A percentile compares a stretch with the other conserved stretches of the same genome.
Evolutionary conservation across 2,797 vertebrate species (phyloP).

Genomic region (Tiaroga cobitis): DNA sequence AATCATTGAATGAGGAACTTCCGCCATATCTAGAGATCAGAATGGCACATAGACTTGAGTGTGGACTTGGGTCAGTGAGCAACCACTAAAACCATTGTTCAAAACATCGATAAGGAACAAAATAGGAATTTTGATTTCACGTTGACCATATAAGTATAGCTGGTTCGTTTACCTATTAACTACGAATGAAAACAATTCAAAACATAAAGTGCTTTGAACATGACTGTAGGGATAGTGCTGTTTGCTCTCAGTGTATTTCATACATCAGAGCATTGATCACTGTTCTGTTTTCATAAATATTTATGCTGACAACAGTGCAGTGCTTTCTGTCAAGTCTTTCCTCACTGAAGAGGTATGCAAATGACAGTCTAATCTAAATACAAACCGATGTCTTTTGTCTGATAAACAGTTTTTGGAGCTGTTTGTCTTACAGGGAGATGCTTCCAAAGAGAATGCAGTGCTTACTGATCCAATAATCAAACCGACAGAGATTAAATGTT

Average conservation of each 20-base stretch:
- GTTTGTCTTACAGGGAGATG: constrained; percentile 19
- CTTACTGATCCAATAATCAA: neutral
- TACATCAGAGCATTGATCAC: constrained; percentile 7
- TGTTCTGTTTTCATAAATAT: constrained; percentile 36
- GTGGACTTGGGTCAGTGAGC: neutral
- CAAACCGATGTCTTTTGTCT: constrained; percentile 27
- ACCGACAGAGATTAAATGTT: neutral
- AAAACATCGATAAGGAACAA: neutral
- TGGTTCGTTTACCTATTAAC: neutral
- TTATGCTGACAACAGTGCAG: constrained; percentile 2
- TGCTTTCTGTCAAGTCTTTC: constrained; percentile 8
- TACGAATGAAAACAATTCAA: neutral
- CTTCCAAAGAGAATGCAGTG: neutral
- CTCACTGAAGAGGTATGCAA: constrained; percentile 31
- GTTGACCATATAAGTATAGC: neutral
- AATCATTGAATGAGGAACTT: neutral
- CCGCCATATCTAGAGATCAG: neutral
- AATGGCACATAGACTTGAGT: neutral
- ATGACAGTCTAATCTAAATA: constrained; percentile 40
- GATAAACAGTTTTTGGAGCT: constrained; percentile 12
- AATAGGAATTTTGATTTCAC: neutral
- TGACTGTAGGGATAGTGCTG: neutral
- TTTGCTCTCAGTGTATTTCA: neutral
- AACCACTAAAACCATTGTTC: neutral
- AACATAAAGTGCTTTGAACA: neutral